A percentile compares a stretch with the other conserved stretches of the same genome.
Conservation (phyloP, 2,113 vertebrate genomes). For the Aegotheles bennettii region DNA sequence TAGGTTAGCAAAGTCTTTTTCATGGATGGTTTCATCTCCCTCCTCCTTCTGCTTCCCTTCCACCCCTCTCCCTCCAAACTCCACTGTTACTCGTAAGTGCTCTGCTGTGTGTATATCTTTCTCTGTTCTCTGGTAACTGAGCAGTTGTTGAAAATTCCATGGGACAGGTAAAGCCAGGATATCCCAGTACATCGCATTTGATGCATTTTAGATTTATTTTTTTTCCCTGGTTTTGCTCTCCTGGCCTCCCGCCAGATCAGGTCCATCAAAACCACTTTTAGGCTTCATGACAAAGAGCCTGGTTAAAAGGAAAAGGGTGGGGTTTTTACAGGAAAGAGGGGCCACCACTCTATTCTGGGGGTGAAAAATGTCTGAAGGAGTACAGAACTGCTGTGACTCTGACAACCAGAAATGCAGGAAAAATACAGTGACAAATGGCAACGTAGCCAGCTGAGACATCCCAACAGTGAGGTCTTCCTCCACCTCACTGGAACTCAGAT, state of each 20-base stretch:
- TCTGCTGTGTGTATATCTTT: neutral
- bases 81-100: neutral
- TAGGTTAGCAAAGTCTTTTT: neutral
- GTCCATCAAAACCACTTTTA: neutral
- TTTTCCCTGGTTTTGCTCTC: neutral
- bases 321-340: neutral
- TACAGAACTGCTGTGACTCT: neutral
- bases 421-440: neutral
- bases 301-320: neutral
- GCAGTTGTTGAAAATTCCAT: neutral
- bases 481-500: neutral
- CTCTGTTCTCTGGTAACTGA: neutral
- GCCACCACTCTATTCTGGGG: neutral
- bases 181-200: neutral
- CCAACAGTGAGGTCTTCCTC: neutral
- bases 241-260: neutral
- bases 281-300: neutral
- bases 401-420: neutral
- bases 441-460: neutral
- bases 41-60: neutral
- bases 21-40: neutral
- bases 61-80: neutral
- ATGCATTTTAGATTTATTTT: neutral
- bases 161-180: neutral
- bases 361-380: neutral